phyloP scores from a whole-genome alignment of 2,113 vertebrate species.

The Chlorodrepanis virens region DNA sequence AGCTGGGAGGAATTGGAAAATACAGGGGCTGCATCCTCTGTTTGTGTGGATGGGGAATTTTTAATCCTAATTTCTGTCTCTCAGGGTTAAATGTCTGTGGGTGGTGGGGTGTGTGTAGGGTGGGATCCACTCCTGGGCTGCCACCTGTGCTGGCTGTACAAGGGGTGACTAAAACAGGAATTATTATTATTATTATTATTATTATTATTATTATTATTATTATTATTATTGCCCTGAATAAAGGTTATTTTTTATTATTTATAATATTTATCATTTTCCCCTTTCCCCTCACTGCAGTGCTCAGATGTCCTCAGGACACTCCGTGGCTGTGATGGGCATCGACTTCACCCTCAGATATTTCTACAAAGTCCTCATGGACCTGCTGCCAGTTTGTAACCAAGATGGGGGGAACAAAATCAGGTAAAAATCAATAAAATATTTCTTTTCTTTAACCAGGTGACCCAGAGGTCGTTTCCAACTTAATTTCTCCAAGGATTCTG shows the following conservation, averaged over 20 bases:
- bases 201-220: not conserved
- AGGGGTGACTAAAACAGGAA: not conserved
- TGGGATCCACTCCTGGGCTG: not conserved
- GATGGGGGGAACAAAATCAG: conserved; percentile 97
- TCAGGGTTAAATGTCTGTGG: not conserved
- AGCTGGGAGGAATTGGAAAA: not conserved
- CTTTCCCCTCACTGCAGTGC: conserved; percentile 54
- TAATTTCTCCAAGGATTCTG: not conserved
- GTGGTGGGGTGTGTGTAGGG: not conserved
- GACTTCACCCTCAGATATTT: conserved; percentile 97
- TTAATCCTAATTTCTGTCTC: not conserved
- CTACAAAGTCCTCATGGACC: conserved; percentile 95
- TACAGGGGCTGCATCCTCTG: not conserved
- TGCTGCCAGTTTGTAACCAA: conserved; percentile 94
- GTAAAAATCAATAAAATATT: conserved; percentile 46
- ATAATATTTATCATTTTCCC: not conserved
- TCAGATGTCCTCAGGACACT: conserved; percentile 88
- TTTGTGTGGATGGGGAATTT: not conserved
- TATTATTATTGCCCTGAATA: not conserved
- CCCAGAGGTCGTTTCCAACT: not conserved
- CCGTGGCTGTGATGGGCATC: conserved; percentile 96
- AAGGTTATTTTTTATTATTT: too few species aligned
- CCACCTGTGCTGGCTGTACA: not conserved
- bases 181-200: not conserved
- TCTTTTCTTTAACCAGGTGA: not conserved